Conservation (phyloP, 2,113 vertebrate species). For the Epinephelus lanceolatus region DNA sequence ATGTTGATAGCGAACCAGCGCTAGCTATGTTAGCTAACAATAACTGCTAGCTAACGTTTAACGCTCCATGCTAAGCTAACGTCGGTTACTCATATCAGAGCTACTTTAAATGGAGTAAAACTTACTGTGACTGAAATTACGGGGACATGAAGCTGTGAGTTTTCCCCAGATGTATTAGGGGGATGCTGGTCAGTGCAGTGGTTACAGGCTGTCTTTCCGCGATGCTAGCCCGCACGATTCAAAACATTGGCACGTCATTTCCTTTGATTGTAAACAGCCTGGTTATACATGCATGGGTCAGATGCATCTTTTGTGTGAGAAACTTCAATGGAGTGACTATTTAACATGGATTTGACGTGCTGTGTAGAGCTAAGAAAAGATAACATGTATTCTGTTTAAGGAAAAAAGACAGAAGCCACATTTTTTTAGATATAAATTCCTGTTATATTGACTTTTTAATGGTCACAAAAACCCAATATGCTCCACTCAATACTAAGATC, state of each 20-base stretch:
- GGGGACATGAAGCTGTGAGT: constrained; percentile 59
- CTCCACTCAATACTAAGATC: neutral
- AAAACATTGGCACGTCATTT: constrained; percentile 82
- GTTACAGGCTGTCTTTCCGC: neutral
- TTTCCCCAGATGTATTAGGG: constrained; percentile 22
- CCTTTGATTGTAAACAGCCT: constrained; percentile 58
- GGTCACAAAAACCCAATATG: neutral
- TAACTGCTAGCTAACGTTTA: constrained; percentile 14
- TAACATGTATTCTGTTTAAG: neutral
- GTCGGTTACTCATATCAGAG: neutral
- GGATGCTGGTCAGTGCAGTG: constrained; percentile 19
- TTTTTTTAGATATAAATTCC: neutral
- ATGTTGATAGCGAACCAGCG: neutral
- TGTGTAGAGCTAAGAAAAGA: neutral
- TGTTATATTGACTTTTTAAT: neutral
- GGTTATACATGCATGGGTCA: no score
- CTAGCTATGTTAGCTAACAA: constrained; percentile 33
- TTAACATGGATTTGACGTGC: neutral
- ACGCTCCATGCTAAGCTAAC: neutral
- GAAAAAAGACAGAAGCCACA: no score
- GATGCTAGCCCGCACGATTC: constrained; percentile 73
- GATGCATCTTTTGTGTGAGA: neutral
- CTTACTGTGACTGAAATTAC: constrained; percentile 57
- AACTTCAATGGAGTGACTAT: neutral
- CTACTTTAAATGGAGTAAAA: neutral